Conservation (phyloP, 2,888 invertebrate genomes). For the Drosophila phalerata region DNA sequence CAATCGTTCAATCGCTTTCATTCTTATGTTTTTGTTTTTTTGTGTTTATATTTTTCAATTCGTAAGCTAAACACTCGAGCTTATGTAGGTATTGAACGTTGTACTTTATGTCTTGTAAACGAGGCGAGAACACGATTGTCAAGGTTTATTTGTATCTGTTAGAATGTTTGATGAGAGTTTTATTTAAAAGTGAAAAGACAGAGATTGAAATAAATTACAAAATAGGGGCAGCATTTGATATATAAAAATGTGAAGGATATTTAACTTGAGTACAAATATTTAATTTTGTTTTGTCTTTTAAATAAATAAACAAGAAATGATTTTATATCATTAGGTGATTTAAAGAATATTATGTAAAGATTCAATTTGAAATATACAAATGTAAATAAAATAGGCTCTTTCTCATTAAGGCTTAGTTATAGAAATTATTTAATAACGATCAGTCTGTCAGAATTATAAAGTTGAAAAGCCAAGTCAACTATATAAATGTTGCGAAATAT, state of each 20-base stretch:
- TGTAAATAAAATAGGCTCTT: too few relatives aligned
- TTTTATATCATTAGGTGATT: too few relatives aligned
- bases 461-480: neutral
- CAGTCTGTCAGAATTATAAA: too few relatives aligned
- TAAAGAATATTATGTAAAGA: too few relatives aligned
- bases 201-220: neutral
- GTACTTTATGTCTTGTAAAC: constrained; percentile 10
- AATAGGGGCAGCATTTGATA: neutral
- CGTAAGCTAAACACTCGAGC: constrained; percentile 24
- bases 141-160: neutral
- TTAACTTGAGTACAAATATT: neutral
- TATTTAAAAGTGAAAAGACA: neutral
- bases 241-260: neutral
- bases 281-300: neutral
- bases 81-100: constrained; percentile 26
- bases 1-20: constrained; percentile 48
- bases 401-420: too few relatives aligned
- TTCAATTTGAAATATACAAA: too few relatives aligned
- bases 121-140: constrained; percentile 14
- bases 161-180: neutral
- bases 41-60: constrained; percentile 19
- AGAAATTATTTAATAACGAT: too few relatives aligned
- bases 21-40: constrained; percentile 22
- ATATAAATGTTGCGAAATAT: constrained; percentile 33
- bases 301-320: too few relatives aligned